A percentile compares a stretch with the other conserved stretches of the same genome.
These are phyloP conservation scores for Acleris cristana DNA, from an alignment of 2,888 invertebrate genomes.

Conservation along the genomic window DNA sequence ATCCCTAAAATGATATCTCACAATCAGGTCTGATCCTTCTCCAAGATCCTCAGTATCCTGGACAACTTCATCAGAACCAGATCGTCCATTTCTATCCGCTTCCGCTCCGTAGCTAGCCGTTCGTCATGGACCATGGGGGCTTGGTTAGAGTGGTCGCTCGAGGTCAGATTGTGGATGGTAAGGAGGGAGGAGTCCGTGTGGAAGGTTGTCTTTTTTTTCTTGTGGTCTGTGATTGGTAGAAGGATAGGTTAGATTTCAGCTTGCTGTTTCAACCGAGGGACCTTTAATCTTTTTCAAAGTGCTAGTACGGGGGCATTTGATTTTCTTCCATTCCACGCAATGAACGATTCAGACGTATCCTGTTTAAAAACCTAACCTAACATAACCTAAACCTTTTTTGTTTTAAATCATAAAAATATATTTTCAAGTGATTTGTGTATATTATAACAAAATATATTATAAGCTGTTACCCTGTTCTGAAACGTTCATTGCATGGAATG, in stretches of 20 bases:
- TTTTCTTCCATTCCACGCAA: no score
- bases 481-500: no score
- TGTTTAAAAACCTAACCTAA: no score
- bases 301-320: not conserved
- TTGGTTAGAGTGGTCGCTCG: conserved; percentile 27
- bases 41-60: conserved; percentile 64
- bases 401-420: no score
- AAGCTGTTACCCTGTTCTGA: no score
- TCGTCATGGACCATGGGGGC: conserved; percentile 41
- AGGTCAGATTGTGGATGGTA: conserved; percentile 53
- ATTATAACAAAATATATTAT: no score
- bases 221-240: conserved; percentile 40
- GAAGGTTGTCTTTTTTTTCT: conserved; percentile 60
- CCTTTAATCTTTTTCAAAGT: no score
- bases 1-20: no score
- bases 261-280: no score
- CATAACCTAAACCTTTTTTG: no score
- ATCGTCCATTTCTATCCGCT: conserved; percentile 53
- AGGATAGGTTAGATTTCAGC: no score
- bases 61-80: conserved; percentile 60
- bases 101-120: conserved; percentile 45
- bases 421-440: no score
- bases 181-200: conserved; percentile 59
- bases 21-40: conserved; percentile 57
- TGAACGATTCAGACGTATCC: not conserved